Evolutionary conservation across 2,888 invertebrate genomes (phyloP).

Genomic region (Brachypterus glaber): DNA sequence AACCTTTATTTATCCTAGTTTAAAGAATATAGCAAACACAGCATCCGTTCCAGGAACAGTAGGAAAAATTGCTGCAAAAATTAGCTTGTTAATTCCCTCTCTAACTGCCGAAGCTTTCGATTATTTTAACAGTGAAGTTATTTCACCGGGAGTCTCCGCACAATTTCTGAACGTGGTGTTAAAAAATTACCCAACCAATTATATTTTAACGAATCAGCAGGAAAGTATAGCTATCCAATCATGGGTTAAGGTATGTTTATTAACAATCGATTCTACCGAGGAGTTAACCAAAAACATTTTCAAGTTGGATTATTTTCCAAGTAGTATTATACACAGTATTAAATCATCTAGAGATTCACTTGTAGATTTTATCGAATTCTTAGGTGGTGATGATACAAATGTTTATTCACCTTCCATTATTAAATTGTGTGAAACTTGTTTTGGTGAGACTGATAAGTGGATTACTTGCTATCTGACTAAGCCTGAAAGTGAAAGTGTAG

Average conservation of each 20-base stretch:
- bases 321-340: constrained; percentile 21
- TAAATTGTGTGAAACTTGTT: constrained; percentile 32
- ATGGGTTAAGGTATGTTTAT: constrained; percentile 34
- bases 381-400: constrained; percentile 20
- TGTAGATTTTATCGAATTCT: constrained; percentile 28
- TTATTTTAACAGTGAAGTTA: constrained; percentile 27
- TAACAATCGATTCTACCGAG: constrained; percentile 24
- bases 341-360: constrained; percentile 26
- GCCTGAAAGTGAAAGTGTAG: constrained; percentile 28
- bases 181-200: constrained; percentile 24
- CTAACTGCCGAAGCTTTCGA: constrained; percentile 24
- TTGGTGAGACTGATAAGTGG: constrained; percentile 30
- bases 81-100: constrained; percentile 23
- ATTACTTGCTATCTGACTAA: constrained; percentile 26
- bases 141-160: constrained; percentile 27
- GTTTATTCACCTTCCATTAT: constrained; percentile 15
- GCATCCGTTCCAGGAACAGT: constrained; percentile 23
- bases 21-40: constrained; percentile 27
- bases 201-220: constrained; percentile 25
- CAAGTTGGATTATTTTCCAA: constrained; percentile 28
- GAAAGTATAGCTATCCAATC: constrained; percentile 31
- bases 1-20: constrained; percentile 27
- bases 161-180: constrained; percentile 29
- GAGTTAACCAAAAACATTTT: constrained; percentile 28
- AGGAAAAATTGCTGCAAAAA: constrained; percentile 33